phyloP scores from a whole-genome alignment of 1,140 invertebrate species.

The Drosophila nebulosa region DNA sequence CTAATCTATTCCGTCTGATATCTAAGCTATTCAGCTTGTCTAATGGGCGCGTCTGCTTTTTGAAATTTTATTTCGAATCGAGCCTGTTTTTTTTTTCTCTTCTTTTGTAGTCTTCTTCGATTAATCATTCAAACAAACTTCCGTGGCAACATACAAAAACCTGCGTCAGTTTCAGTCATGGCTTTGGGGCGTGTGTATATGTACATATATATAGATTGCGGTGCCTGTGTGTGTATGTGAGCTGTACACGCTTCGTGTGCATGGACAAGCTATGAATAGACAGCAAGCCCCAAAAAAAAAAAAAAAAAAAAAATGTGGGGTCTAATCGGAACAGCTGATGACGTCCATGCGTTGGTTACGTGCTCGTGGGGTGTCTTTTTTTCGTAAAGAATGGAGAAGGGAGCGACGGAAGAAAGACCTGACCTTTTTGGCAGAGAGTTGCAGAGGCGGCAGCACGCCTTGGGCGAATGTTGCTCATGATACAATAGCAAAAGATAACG shows the following conservation, averaged over 20 bases:
- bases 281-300: constrained; percentile 55
- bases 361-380: constrained; percentile 22
- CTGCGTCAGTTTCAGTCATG: constrained; percentile 69
- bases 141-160: constrained; percentile 60
- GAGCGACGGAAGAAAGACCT: constrained; percentile 34
- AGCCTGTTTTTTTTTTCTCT: constrained; percentile 46
- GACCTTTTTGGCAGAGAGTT: constrained; percentile 49
- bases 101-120: constrained; percentile 16
- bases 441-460: constrained; percentile 18
- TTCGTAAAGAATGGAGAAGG: neutral
- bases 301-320: constrained; percentile 45
- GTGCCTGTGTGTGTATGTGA: constrained; percentile 28
- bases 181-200: constrained; percentile 64
- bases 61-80: constrained; percentile 11
- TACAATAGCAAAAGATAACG: neutral
- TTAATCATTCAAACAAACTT: constrained; percentile 67
- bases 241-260: constrained; percentile 67
- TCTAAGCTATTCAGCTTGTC: constrained; percentile 21
- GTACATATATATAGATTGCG: neutral
- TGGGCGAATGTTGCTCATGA: constrained; percentile 13
- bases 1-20: constrained; percentile 32
- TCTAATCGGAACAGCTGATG: constrained; percentile 61
- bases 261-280: constrained; percentile 74
- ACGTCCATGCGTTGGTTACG: constrained; percentile 72
- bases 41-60: constrained; percentile 37